phyloP scores from a whole-genome alignment of 2,113 vertebrate genomes.

The Pituophis catenifer region DNA sequence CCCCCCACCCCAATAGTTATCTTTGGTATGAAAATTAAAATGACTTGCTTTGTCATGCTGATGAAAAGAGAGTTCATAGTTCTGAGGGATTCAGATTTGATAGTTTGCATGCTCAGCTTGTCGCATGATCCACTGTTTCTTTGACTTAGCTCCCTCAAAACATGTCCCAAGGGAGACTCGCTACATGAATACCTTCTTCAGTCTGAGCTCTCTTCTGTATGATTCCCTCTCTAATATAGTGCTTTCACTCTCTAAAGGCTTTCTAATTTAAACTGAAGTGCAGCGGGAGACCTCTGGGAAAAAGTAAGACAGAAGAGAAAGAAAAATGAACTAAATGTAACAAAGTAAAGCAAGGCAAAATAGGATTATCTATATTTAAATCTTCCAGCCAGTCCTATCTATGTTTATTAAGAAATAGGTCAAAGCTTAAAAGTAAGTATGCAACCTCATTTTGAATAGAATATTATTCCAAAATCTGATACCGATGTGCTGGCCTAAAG shows the following conservation, averaged over 20 bases:
- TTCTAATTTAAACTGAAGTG: not conserved
- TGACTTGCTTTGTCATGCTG: slow-evolving; percentile 2
- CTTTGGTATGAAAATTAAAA: slow-evolving; percentile 1
- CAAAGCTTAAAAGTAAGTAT: not conserved
- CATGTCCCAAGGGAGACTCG: not conserved
- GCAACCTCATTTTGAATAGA: not conserved
- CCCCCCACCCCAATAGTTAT: not conserved
- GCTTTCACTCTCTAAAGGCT: not conserved
- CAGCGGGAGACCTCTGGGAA: not conserved
- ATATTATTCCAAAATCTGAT: not conserved
- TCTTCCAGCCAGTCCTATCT: not conserved
- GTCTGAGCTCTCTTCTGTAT: not conserved
- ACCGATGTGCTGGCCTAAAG: not conserved
- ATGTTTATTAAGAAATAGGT: not conserved
- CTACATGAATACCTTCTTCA: not conserved
- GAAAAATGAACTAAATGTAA: not conserved
- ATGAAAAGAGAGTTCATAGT: not conserved
- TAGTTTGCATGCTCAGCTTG: slow-evolving; percentile 24
- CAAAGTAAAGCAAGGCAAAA: not conserved
- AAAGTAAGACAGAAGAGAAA: not conserved
- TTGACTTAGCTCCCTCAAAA: not conserved
- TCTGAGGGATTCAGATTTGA: not conserved
- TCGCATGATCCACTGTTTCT: slow-evolving; percentile 5
- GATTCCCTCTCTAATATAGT: not conserved
- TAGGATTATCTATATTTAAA: not conserved